Percentiles rank a stretch among this genome's conserved stretches.
phyloP scores from a whole-genome alignment of 2,113 vertebrate species.

The Kobus ellipsiprymnus region DNA sequence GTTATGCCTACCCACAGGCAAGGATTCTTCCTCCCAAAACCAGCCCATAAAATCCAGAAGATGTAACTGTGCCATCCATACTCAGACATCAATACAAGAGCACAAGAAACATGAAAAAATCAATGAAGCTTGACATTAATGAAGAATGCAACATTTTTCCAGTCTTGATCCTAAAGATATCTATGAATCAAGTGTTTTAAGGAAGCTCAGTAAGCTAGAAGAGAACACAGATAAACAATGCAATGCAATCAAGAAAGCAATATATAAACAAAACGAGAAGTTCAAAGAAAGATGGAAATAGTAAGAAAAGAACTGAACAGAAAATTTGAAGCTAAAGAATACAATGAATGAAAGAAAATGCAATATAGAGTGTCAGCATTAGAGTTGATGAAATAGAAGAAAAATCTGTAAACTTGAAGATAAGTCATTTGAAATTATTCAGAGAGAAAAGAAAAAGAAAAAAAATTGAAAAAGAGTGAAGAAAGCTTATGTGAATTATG shows the following conservation, averaged over 20 bases:
- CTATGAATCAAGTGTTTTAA: neutral
- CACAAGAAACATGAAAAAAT: neutral
- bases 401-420: neutral
- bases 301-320: neutral
- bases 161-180: neutral
- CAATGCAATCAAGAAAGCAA: neutral
- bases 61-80: neutral
- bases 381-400: neutral
- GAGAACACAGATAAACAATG: neutral
- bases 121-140: neutral
- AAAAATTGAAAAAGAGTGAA: neutral
- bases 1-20: neutral
- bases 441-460: neutral
- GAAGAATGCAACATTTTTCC: neutral
- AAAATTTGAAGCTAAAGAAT: neutral
- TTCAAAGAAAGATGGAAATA: neutral
- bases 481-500: neutral
- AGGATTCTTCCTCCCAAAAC: neutral
- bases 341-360: neutral
- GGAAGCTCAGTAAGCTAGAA: neutral
- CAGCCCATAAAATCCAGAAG: neutral
- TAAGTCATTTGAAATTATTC: neutral
- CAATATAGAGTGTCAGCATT: neutral
- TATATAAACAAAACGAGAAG: neutral
- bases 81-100: neutral